Base-by-base conservation (phyloP, 2,113 vertebrate species). In the Gopherus evgoodei region DNA sequence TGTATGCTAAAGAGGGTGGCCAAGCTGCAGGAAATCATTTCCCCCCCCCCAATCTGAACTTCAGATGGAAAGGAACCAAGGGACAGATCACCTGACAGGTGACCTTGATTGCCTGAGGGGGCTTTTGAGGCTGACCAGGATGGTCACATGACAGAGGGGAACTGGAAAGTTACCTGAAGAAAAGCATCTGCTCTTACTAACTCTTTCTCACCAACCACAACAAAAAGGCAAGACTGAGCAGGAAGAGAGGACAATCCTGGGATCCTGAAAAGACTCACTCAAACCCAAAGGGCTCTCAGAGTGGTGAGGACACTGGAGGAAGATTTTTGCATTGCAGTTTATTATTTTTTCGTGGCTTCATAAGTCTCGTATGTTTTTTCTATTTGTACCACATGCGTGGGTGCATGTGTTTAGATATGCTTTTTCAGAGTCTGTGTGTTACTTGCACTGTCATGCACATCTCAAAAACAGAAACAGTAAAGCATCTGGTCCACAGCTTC, bases 231-330 rank as follows among this genome's bases (percentile, higher is more conserved):
- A 72, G 35, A 38, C 17, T 21, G n/a, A 38, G 14, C n/a, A 38
- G n/a, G 35, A 72, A 8, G 5, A 72, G 65, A 72, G 65, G n/a
- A 72, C 19, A n/a, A n/a, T 72, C 35, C 19, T 35, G 62, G 62
- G 62, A 65, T 65, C 35, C 65, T 69, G 31, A 72, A 72, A 22
- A 38, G 65, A 38, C n/a, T 8, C n/a, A 38, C 35, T 35, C 16
- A 72, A 72, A 22, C 65, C n/a, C 65, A n/a, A 72, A 24, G 50
- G 25, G 4, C n/a, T 47, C 78, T 85, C 42, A 47, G 24, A 90
- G 86, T 49, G 82, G 83, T 0, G 0, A 42, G 85, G 35, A 80
- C 4, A 12, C 2, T 1, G 2, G 3, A n/a, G 9, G 47, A 3
- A 38, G 54, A 81, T 14, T 69, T 54, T 56, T 35, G 50, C 0